Evolutionary conservation across 2,888 invertebrate genomes (phyloP), one percentile per base, ranked within the genome.

Genomic region (Cephus pygmeus): DNA sequence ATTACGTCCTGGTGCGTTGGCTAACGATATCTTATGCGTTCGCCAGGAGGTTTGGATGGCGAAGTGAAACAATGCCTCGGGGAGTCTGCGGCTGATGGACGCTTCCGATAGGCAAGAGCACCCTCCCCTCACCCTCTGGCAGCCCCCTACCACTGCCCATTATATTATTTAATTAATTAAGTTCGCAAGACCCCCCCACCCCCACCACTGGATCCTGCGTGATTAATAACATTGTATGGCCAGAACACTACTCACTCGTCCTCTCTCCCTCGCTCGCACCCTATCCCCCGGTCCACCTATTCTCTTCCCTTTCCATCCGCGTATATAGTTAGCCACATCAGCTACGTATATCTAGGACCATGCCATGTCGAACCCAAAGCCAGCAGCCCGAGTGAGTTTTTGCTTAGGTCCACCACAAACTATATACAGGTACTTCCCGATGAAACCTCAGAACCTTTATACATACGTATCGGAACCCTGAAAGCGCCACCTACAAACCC

Each of bases 101-200:
- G 89, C 87, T 88, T 88, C 88, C 88, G 90, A 90, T 90, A 90
- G 85, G 84, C 80, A 81, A 82, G 83, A 83, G 36, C 77, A 79
- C 36, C 75, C 73, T 76, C 74, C 79, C 75, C 40, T n/a, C 68
- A 1, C 75, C 30, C 73, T 69, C 74, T 34, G 9, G 31, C 12
- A 31, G 76, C 76, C 56, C 76, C 68, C 31, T 86, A 85, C 86
- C 85, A 83, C 83, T 80, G 84, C 85, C 87, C 87, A 88, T 90
- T 88, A 88, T 88, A 86, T 88, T 89, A 88, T 90, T 89, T 89
- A 90, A 89, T 90, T 90, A 88, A 83, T 82, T 88, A 88, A 88
- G 88, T 88, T 88, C 85, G 84, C 85, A 85, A 88, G 87, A 86
- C 86, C 87, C 86, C 82, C 83, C 81, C 85, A 84, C 83, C 36